These are phyloP conservation scores for Pemphigus obesinymphae DNA, from an alignment of 1,140 invertebrate genomes.

Conservation along the genomic window DNA sequence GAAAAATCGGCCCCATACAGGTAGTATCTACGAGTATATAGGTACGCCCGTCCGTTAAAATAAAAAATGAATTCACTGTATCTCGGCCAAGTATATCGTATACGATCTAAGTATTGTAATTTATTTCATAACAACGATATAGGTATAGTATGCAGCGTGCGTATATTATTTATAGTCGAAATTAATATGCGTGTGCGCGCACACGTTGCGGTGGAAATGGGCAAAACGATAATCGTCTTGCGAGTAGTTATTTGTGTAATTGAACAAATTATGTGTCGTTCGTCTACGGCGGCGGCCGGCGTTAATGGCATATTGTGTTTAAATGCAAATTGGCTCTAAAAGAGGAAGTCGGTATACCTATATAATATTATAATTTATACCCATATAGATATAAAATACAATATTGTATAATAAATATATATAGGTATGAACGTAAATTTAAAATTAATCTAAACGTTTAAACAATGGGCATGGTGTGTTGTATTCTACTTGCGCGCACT, in stretches of 20 bases:
- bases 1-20: too few relatives aligned
- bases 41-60: too few relatives aligned
- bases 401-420: too few relatives aligned
- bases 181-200: not conserved
- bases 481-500: not conserved
- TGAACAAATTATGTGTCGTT: conserved; percentile 8
- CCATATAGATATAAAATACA: not conserved
- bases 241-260: not conserved
- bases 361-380: too few relatives aligned
- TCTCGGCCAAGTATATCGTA: too few relatives aligned
- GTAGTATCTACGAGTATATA: too few relatives aligned
- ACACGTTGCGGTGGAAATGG: not conserved
- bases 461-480: conserved; percentile 8
- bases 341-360: not conserved
- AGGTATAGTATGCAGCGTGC: not conserved
- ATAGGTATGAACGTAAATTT: not conserved
- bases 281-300: not conserved
- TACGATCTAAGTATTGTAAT: too few relatives aligned
- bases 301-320: conserved; percentile 27
- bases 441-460: conserved; percentile 20
- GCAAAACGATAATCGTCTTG: conserved; percentile 15
- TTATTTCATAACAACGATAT: too few relatives aligned
- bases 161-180: not conserved
- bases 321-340: conserved; percentile 14
- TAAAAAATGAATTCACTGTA: too few relatives aligned